Conservation (phyloP, 1,140 invertebrate genomes). For the Argopecten irradians region DNA sequence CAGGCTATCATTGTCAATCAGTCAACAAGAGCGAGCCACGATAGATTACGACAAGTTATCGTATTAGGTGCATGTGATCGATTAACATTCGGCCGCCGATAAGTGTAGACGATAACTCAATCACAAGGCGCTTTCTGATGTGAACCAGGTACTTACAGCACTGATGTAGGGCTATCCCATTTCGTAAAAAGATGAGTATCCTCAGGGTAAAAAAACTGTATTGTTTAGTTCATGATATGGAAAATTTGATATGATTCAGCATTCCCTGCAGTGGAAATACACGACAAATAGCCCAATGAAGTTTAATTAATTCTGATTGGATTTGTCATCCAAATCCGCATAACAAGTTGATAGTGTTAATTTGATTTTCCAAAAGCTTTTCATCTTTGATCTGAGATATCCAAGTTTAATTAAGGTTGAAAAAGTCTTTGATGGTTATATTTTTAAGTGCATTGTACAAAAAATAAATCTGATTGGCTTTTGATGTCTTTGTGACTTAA, state of each 20-base stretch:
- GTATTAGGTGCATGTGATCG: not conserved
- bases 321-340: not conserved
- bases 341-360: slow-evolving; percentile 10
- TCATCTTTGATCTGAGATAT: not conserved
- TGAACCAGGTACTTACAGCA: not conserved
- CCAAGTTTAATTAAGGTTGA: not conserved
- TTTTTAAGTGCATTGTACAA: not conserved
- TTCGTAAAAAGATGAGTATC: not conserved
- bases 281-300: not conserved
- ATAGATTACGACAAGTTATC: not conserved
- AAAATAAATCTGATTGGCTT: no score
- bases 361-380: not conserved
- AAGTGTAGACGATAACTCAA: not conserved
- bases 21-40: not conserved
- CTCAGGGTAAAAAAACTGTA: not conserved
- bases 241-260: slow-evolving; percentile 22
- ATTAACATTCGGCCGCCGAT: not conserved
- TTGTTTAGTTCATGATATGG: not conserved
- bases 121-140: not conserved
- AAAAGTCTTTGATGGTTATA: not conserved
- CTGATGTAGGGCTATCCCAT: slow-evolving; percentile 2
- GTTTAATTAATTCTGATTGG: not conserved
- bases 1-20: slow-evolving; percentile 9
- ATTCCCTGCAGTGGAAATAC: not conserved
- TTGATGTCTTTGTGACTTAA: no score